phyloP scores from a whole-genome alignment of 2,797 vertebrate species.

The Borostomias antarcticus region DNA sequence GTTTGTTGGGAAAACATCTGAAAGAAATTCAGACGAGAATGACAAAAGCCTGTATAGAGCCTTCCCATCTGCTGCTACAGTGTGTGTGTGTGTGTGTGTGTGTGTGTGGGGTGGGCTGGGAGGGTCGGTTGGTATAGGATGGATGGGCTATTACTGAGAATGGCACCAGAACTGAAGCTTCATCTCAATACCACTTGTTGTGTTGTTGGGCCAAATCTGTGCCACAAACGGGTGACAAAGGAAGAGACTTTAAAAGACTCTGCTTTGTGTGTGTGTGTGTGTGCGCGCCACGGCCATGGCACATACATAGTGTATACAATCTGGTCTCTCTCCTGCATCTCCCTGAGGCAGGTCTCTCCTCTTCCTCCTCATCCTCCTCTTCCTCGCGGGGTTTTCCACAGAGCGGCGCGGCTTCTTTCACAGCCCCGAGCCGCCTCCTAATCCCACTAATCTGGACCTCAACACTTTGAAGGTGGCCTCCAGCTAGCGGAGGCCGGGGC shows the following conservation, averaged over 20 bases:
- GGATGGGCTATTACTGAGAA: constrained; percentile 42
- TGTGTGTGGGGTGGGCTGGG: not conserved
- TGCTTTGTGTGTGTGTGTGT: constrained; percentile 10
- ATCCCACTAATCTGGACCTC: constrained; percentile 95
- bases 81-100: not conserved
- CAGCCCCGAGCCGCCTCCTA: constrained; percentile 84
- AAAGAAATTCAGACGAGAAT: constrained; percentile 75
- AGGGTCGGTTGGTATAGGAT: not conserved
- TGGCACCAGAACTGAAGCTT: constrained; percentile 44
- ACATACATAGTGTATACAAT: constrained; percentile 17
- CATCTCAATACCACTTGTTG: constrained; percentile 51
- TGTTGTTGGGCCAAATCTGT: constrained; percentile 42
- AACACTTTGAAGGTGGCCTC: constrained; percentile 91
- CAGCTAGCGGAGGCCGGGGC: constrained; percentile 58
- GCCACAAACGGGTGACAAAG: constrained; percentile 54
- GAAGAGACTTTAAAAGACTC: constrained; percentile 57
- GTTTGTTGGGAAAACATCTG: constrained; percentile 84
- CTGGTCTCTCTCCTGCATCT: constrained; percentile 30
- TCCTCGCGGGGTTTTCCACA: constrained; percentile 86
- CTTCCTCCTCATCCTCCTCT: constrained; percentile 82
- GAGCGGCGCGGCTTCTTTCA: constrained; percentile 90
- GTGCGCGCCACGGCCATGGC: too few relatives aligned
- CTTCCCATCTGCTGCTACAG: constrained; percentile 65
- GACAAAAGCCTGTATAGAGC: constrained; percentile 74
- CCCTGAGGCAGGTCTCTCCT: constrained; percentile 74